A percentile compares a stretch with the other conserved stretches of the same genome.
Conservation (phyloP, 2,888 invertebrate species). For the Hyalella azteca region DNA sequence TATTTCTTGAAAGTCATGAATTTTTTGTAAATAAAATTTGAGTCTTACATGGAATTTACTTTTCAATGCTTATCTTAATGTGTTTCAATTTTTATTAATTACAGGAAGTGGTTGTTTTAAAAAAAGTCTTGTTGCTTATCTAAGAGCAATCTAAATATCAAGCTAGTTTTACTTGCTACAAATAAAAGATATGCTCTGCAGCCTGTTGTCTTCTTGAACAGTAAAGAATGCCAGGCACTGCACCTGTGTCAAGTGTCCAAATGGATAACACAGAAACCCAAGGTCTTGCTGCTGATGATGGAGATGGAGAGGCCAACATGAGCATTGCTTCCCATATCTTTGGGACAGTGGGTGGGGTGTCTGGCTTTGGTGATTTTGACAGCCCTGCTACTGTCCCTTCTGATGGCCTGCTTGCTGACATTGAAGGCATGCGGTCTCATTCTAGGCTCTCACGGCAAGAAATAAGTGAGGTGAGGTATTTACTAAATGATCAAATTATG, state of each 20-base stretch:
- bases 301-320: constrained; percentile 13
- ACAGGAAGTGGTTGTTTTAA: too few species aligned
- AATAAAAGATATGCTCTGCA: too few species aligned
- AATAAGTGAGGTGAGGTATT: constrained; percentile 26
- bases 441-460: background rate
- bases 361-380: background rate
- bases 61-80: too few species aligned
- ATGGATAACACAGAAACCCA: background rate
- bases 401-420: background rate
- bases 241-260: background rate
- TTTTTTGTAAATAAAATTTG: too few species aligned
- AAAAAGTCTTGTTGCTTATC: too few species aligned
- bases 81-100: too few species aligned
- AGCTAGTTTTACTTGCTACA: too few species aligned
- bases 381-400: background rate
- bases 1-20: too few species aligned
- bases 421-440: constrained; percentile 13
- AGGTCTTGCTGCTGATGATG: background rate
- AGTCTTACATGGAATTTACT: too few species aligned
- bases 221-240: background rate
- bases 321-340: constrained; percentile 20
- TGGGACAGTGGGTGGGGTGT: background rate
- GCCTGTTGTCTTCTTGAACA: too few species aligned
- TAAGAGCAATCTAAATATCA: too few species aligned
- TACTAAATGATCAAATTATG: too few species aligned